These are phyloP conservation scores for Muscicapa comitata DNA, from an alignment of 2,797 vertebrate species.

Conservation along the genomic window DNA sequence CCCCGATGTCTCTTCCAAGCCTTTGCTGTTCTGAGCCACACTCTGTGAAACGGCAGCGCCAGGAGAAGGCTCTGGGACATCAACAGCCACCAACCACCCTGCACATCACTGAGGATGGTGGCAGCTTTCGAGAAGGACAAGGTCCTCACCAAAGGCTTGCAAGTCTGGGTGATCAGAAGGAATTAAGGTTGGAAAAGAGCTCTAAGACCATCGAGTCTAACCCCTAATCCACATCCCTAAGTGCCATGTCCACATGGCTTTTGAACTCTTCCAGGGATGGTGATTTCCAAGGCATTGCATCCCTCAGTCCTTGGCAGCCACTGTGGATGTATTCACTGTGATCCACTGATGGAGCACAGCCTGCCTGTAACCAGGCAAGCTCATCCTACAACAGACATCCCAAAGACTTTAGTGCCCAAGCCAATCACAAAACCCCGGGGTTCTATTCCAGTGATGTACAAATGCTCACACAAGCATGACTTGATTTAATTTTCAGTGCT, in stretches of 20 bases:
- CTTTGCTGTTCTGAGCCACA: background rate
- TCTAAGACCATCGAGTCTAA: background rate
- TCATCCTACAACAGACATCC: background rate
- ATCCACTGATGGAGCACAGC: background rate
- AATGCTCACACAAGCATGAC: background rate
- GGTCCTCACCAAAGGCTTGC: background rate
- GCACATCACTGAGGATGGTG: rapidly evolving
- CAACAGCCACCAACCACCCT: background rate
- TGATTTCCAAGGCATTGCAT: background rate
- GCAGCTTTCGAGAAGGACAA: background rate
- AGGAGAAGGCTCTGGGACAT: background rate
- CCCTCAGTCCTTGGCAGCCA: rapidly evolving
- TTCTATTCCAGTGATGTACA: background rate
- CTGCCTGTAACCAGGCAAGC: background rate
- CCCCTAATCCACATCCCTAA: background rate
- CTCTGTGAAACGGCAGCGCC: background rate
- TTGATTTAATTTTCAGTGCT: slow-evolving; percentile 48
- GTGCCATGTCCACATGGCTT: background rate
- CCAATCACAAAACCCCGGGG: background rate
- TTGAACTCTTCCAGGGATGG: background rate
- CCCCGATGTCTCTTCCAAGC: background rate
- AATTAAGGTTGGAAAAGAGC: background rate
- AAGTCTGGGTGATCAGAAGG: background rate
- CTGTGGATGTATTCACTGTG: rapidly evolving
- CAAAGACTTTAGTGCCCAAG: background rate